phyloP scores from a whole-genome alignment of 2,113 vertebrate species.

The Craseonycteris thonglongyai region DNA sequence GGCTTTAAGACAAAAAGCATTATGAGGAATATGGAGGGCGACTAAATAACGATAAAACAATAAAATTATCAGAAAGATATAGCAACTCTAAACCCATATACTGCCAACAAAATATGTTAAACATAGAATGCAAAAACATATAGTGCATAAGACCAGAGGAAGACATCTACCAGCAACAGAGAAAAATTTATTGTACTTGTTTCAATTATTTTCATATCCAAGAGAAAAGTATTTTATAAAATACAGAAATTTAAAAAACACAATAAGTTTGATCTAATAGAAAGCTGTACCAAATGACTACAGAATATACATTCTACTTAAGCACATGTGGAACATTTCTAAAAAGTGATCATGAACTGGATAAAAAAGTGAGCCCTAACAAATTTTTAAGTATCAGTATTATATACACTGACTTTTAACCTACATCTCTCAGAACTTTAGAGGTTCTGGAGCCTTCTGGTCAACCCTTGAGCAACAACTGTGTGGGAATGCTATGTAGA shows the following conservation, averaged over 20 bases:
- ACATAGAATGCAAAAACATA: background rate
- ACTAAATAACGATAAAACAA: background rate
- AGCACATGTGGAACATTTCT: background rate
- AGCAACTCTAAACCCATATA: background rate
- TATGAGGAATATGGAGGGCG: background rate
- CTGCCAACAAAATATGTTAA: background rate
- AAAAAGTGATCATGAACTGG: background rate
- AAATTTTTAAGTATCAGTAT: background rate
- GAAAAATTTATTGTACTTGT: background rate
- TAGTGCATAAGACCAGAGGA: background rate
- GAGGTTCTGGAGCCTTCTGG: background rate
- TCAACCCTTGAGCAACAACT: background rate
- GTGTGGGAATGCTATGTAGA: fast-evolving
- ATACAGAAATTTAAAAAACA: background rate
- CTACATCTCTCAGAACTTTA: background rate
- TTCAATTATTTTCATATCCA: background rate
- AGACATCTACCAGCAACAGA: background rate
- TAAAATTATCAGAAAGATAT: background rate
- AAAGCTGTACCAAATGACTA: background rate
- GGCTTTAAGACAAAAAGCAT: background rate
- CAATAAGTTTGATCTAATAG: background rate
- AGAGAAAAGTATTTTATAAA: background rate
- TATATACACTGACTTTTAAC: background rate
- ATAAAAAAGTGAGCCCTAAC: background rate
- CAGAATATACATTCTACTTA: background rate